These are phyloP conservation scores for Promerops cafer DNA, from an alignment of 2,113 vertebrate species.

Conservation along the genomic window DNA sequence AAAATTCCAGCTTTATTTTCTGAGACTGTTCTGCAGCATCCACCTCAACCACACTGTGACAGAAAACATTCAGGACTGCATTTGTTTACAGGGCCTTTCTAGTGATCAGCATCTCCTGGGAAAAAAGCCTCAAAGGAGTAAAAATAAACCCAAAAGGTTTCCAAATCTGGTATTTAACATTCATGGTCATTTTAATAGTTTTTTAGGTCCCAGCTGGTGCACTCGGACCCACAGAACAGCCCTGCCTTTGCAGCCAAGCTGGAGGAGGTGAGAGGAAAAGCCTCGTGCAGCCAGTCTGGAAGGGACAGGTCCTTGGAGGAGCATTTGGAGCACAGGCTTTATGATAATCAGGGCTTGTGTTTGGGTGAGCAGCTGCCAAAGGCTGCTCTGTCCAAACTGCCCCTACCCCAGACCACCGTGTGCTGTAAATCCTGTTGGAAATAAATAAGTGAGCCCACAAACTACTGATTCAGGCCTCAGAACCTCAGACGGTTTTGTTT, in stretches of 20 bases:
- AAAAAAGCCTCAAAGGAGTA: not conserved
- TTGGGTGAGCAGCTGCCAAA: not conserved
- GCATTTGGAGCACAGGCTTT: not conserved
- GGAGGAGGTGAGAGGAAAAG: not conserved
- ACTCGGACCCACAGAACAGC: rapidly evolving
- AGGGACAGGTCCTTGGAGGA: not conserved
- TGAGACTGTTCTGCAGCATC: not conserved
- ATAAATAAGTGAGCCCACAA: not conserved
- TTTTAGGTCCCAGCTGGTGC: not conserved
- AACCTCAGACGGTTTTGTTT: conserved; percentile 4
- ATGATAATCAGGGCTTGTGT: not conserved
- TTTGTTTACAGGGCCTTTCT: not conserved
- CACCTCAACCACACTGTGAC: not conserved
- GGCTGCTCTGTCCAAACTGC: not conserved
- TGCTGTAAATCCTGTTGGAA: not conserved
- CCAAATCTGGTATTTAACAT: not conserved
- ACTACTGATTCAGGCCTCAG: not conserved
- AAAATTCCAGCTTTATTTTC: not conserved
- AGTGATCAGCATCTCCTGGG: not conserved
- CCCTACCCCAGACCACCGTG: not conserved
- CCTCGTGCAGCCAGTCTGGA: not conserved
- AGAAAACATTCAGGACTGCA: not conserved
- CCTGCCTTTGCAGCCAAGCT: not conserved
- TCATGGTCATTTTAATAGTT: not conserved
- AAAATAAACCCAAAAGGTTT: not conserved